Evolutionary conservation across 2,113 vertebrate genomes (phyloP).

Genomic region (Pygathrix nemaeus): DNA sequence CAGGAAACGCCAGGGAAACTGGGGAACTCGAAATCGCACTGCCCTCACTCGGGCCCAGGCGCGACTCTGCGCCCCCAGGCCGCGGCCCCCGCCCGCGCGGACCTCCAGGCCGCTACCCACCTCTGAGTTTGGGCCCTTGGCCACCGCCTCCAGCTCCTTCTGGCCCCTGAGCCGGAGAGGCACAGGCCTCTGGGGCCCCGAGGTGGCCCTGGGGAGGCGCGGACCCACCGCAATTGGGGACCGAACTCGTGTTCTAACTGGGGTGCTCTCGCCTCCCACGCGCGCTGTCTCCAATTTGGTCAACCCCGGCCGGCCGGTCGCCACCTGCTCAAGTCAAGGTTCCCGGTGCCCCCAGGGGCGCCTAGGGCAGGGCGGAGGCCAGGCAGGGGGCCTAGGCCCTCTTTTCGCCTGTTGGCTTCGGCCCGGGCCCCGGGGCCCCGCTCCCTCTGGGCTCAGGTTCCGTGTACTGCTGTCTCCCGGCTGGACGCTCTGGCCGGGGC

Average conservation of each 20-base stretch:
- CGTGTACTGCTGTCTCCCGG: constrained; percentile 59
- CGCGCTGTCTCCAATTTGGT: not conserved
- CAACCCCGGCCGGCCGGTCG: not conserved
- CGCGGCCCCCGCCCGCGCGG: not conserved
- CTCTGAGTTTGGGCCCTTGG: not conserved
- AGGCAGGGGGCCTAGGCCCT: not conserved
- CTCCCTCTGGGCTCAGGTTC: constrained; percentile 13
- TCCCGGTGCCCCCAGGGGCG: not conserved
- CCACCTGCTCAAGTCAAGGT: not conserved
- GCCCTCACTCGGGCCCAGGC: not conserved
- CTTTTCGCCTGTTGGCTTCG: not conserved
- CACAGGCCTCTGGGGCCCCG: not conserved
- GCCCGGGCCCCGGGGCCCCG: not conserved
- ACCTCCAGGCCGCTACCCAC: not conserved
- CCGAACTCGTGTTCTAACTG: not conserved
- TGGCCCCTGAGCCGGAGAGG: not conserved
- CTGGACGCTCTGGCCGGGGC: constrained; percentile 67
- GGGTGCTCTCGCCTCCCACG: not conserved
- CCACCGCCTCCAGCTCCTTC: not conserved
- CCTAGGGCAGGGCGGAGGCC: not conserved
- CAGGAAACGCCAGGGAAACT: not conserved
- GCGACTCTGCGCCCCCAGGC: not conserved
- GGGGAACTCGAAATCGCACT: constrained; percentile 52
- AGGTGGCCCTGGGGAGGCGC: constrained; percentile 2
- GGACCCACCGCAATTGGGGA: not conserved